phyloP scores from a whole-genome alignment of 2,113 vertebrate genomes.

The Geococcyx californianus region DNA sequence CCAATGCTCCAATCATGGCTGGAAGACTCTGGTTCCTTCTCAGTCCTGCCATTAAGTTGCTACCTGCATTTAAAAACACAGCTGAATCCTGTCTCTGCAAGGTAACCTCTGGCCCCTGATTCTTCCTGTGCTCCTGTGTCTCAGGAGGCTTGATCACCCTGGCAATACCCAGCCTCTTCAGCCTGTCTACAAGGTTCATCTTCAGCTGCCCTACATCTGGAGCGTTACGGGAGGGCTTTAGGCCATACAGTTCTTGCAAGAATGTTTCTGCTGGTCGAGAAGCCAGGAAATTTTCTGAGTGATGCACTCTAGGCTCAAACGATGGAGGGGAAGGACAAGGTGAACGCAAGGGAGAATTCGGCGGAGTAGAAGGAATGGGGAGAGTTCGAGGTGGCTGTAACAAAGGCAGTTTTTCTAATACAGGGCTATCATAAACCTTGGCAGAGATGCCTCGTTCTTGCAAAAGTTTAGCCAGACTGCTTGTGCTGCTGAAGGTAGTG shows the following conservation, averaged over 20 bases:
- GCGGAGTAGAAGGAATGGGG: constrained; percentile 78
- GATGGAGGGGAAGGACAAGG: constrained; percentile 79
- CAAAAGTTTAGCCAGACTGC: constrained; percentile 87
- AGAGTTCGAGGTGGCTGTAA: constrained; percentile 42
- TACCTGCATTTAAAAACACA: constrained; percentile 83
- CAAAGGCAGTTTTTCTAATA: constrained; percentile 57
- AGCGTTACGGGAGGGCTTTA: constrained; percentile 76
- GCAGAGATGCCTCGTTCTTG: constrained; percentile 94
- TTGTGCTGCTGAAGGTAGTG: constrained; percentile 77
- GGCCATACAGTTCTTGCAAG: constrained; percentile 90
- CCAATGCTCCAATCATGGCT: constrained; percentile 82
- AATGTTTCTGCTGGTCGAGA: constrained; percentile 95
- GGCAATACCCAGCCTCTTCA: constrained; percentile 89
- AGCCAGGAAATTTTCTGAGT: constrained; percentile 90
- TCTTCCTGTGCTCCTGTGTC: constrained; percentile 29
- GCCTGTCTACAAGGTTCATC: constrained; percentile 86
- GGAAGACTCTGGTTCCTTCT: constrained; percentile 95
- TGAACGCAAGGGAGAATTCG: constrained; percentile 79
- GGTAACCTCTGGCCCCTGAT: constrained; percentile 12
- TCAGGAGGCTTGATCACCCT: constrained; percentile 76
- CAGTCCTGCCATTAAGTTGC: constrained; percentile 87
- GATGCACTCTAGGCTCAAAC: constrained; percentile 74
- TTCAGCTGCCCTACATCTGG: constrained; percentile 77
- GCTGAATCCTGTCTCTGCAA: constrained; percentile 77
- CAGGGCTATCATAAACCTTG: constrained; percentile 78